A percentile compares a stretch with the other conserved stretches of the same genome.
phyloP scores from a whole-genome alignment of 2,113 vertebrate genomes.

The Terrapene triunguis region DNA sequence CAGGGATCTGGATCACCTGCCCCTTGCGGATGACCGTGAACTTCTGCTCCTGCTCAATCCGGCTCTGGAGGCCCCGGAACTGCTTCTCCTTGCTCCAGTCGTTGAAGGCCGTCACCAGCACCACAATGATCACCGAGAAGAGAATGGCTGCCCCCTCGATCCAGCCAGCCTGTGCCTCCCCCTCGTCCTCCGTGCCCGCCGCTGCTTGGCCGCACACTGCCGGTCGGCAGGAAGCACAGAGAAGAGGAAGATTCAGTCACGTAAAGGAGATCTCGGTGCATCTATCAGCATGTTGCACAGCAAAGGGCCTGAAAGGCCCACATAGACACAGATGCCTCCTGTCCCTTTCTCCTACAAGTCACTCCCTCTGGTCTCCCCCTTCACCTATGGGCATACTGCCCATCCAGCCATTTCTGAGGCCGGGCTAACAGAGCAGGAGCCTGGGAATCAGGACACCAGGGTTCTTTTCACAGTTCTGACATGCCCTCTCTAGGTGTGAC shows the following conservation, averaged over 20 bases:
- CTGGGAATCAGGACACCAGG: background rate
- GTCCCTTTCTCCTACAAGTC: background rate
- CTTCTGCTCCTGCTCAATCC: slow-evolving; percentile 97
- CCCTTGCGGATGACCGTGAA: slow-evolving; percentile 96
- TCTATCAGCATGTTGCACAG: rapidly evolving
- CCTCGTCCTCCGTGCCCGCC: slow-evolving; percentile 86
- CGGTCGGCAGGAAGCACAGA: background rate
- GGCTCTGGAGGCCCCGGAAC: slow-evolving; percentile 95
- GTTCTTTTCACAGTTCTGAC: background rate
- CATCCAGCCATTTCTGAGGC: background rate
- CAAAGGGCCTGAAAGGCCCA: background rate
- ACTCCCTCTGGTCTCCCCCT: background rate
- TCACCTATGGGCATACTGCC: background rate
- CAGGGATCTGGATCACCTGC: slow-evolving; percentile 96
- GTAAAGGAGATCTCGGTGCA: rapidly evolving
- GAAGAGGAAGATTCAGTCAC: rapidly evolving
- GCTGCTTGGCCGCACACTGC: slow-evolving; percentile 84
- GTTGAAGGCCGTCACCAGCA: slow-evolving; percentile 97
- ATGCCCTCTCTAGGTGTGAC: background rate
- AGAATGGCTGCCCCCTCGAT: slow-evolving; percentile 97
- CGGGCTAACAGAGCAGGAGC: background rate
- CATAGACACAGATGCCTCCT: background rate
- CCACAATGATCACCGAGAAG: slow-evolving; percentile 95
- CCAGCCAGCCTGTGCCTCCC: slow-evolving; percentile 94
- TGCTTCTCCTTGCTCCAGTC: slow-evolving; percentile 99